phyloP scores from a whole-genome alignment of 2,797 vertebrate genomes.

The Pangasius djambal region DNA sequence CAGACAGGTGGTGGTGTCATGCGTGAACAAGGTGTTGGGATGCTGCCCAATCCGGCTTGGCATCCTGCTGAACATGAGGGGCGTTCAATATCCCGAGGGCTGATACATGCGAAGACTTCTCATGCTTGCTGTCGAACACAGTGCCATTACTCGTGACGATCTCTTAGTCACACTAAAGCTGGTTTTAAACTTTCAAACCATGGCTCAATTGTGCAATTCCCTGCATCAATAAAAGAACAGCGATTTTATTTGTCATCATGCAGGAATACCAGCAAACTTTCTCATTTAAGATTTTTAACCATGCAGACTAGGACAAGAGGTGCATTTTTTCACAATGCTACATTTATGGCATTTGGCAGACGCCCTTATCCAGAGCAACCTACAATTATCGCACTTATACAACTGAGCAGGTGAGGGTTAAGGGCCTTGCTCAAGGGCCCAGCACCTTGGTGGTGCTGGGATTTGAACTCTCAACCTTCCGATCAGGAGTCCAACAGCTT shows the following conservation, averaged over 20 bases:
- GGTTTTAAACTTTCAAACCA: background rate
- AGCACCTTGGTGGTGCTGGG: too few species aligned
- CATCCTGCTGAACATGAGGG: conserved; percentile 1
- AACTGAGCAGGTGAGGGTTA: too few species aligned
- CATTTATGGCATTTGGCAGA: too few species aligned
- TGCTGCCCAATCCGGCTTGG: conserved; percentile 16
- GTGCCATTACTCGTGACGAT: conserved; percentile 12
- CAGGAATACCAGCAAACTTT: background rate
- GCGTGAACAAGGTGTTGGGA: conserved; percentile 10
- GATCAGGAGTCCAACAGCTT: too few species aligned
- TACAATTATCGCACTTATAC: too few species aligned
- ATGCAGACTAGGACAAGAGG: background rate
- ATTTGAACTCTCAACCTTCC: too few species aligned
- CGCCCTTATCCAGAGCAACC: too few species aligned
- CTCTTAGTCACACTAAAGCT: background rate
- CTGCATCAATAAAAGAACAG: background rate
- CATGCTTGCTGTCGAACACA: background rate
- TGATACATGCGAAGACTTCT: background rate
- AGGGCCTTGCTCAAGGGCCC: too few species aligned
- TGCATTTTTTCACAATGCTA: background rate
- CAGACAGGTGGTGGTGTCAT: conserved; percentile 30
- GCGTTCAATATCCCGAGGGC: conserved; percentile 7
- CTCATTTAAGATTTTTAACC: too few species aligned
- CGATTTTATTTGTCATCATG: background rate
- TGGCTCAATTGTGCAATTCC: background rate